These are phyloP conservation scores for Romanogobio albipinnatus DNA, from an alignment of 2,113 vertebrate genomes.

Conservation along the genomic window DNA sequence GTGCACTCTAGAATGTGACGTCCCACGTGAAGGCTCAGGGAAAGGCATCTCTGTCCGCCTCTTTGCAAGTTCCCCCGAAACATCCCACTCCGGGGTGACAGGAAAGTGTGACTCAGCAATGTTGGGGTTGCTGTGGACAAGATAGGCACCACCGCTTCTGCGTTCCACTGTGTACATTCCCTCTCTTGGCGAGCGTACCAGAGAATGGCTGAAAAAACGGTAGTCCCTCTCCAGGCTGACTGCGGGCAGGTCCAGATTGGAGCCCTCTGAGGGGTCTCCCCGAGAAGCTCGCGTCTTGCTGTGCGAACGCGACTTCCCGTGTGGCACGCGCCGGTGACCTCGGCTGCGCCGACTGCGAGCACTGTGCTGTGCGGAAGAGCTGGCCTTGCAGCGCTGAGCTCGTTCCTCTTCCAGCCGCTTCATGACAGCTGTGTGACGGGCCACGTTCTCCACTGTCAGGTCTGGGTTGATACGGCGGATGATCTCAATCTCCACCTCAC, in stretches of 20 bases:
- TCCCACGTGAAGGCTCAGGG: constrained; percentile 93
- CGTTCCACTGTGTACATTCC: constrained; percentile 90
- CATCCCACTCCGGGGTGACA: constrained; percentile 96
- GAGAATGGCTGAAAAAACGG: constrained; percentile 84
- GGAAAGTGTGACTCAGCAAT: constrained; percentile 93
- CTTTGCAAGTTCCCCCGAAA: constrained; percentile 95
- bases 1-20: constrained; percentile 93
- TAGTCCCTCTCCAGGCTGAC: constrained; percentile 81
- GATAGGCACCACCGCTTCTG: constrained; percentile 80
- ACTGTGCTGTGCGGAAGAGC: constrained; percentile 91
- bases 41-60: constrained; percentile 98
- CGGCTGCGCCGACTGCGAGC: constrained; percentile 91
- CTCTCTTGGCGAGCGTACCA: constrained; percentile 88
- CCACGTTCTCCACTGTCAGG: constrained; percentile 97
- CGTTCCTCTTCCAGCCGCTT: constrained; percentile 98
- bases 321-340: constrained; percentile 88
- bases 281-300: constrained; percentile 92
- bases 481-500: constrained; percentile 96
- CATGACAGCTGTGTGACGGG: constrained; percentile 97
- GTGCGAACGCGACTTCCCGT: constrained; percentile 91
- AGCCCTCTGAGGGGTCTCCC: constrained; percentile 88
- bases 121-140: constrained; percentile 90
- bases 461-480: constrained; percentile 98
- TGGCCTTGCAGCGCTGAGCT: constrained; percentile 90
- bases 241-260: constrained; percentile 84